These are phyloP conservation scores for Stramonita haemastoma DNA, from an alignment of 2,888 invertebrate species.

Conservation along the genomic window DNA sequence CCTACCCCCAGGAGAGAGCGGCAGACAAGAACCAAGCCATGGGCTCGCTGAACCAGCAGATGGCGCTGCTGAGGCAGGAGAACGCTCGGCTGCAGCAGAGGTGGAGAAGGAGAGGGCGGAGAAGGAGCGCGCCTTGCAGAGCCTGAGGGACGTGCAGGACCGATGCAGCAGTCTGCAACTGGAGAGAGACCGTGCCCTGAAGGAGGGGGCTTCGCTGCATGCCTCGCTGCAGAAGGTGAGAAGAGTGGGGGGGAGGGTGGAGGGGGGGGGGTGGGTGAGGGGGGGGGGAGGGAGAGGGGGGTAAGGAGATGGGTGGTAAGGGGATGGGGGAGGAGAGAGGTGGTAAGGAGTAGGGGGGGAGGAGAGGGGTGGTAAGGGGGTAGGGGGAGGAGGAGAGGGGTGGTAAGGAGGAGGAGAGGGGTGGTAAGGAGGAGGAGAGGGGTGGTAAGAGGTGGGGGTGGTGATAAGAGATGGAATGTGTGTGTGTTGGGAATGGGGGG, in stretches of 20 bases:
- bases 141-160: not conserved
- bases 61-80: slow-evolving; percentile 12
- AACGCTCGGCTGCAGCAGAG: slow-evolving; percentile 4
- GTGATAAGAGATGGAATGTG: too few relatives aligned
- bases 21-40: not conserved
- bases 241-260: not conserved
- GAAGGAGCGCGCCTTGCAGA: not conserved
- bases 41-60: not conserved
- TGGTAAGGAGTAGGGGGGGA: too few relatives aligned
- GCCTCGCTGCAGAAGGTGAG: slow-evolving; percentile 28
- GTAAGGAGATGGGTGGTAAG: not conserved
- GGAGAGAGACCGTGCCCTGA: slow-evolving; percentile 25
- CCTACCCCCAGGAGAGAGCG: not conserved
- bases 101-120: slow-evolving; percentile 1
- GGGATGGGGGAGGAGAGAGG: too few relatives aligned
- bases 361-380: too few relatives aligned
- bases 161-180: slow-evolving; percentile 22
- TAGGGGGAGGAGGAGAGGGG: too few relatives aligned
- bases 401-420: too few relatives aligned
- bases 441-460: too few relatives aligned
- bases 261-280: not conserved
- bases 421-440: not conserved
- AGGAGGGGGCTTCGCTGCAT: not conserved
- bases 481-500: too few relatives aligned
- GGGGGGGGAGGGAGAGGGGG: not conserved